A percentile compares a stretch with the other conserved stretches of the same genome.
Evolutionary conservation across 2,888 invertebrate species (phyloP).

Genomic region (Lordiphosa andalusiaca): DNA sequence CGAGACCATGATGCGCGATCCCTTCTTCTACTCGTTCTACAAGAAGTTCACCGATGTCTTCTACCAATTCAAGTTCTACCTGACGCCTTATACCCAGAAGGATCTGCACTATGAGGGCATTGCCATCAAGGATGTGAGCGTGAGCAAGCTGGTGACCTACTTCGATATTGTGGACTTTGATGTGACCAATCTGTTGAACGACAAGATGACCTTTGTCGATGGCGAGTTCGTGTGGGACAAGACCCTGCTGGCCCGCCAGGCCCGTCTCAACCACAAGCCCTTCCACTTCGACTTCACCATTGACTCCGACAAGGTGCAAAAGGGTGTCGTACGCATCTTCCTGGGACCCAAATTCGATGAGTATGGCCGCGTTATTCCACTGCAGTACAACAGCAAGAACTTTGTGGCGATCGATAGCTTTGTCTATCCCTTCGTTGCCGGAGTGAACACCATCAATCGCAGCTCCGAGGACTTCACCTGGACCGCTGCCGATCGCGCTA

Average conservation of each 20-base stretch:
- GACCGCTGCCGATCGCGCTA: conserved; percentile 84
- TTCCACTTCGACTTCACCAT: conserved; percentile 83
- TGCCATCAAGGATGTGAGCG: conserved; percentile 83
- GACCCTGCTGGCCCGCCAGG: conserved; percentile 82
- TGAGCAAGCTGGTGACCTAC: conserved; percentile 86
- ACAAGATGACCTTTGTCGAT: conserved; percentile 81
- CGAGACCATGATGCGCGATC: conserved; percentile 86
- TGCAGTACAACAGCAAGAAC: conserved; percentile 83
- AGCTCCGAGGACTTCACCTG: conserved; percentile 85
- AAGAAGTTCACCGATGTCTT: conserved; percentile 83
- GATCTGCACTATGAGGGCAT: conserved; percentile 84
- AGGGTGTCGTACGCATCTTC: conserved; percentile 85
- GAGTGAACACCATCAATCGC: conserved; percentile 85
- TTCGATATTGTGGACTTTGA: conserved; percentile 86
- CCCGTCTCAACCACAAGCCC: conserved; percentile 85
- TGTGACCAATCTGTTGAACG: conserved; percentile 83
- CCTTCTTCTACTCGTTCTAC: conserved; percentile 86
- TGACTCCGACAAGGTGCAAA: conserved; percentile 82
- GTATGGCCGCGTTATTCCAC: conserved; percentile 82
- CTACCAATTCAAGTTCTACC: conserved; percentile 83
- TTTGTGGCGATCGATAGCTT: conserved; percentile 86
- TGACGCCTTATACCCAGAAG: conserved; percentile 83
- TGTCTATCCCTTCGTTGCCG: conserved; percentile 83
- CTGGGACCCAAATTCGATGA: conserved; percentile 86
- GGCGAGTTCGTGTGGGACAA: conserved; percentile 74